Base-by-base conservation (phyloP, 2,113 vertebrate genomes). In the Psittacula cyanocephala region DNA sequence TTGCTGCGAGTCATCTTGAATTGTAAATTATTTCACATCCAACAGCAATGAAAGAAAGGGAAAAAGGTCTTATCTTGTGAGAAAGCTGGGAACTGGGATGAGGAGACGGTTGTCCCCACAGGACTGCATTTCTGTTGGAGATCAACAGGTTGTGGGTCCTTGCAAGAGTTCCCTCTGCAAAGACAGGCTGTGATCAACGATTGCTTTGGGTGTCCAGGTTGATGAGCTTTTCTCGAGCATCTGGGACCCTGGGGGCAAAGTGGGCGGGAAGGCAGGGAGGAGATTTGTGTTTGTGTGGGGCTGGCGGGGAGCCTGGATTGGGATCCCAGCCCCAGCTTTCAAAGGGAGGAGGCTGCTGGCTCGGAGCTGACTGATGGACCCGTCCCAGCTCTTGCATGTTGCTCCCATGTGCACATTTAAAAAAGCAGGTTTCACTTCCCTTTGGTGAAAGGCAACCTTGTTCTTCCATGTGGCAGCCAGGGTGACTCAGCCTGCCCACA, bases 401-500 rank as follows among this genome's bases (percentile, higher is more conserved):
- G 25, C 68, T 95, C 81, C 59, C 85, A 91, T 24, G 46, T 0
- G 1, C 35, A 6, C 3, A 3, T 64, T 91, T 43, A 55, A 52
- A 84, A 43, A 29, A 82, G 70, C 88, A 93, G 78, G 75, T 95
- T 96, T 90, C 93, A 35, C 81, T 91, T 86, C 89, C 70, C 67
- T 49, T 37, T 27, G 43, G 17, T 41, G 52, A 23, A 69, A 92
- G 81, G 59, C 59, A 20, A 11, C 84, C 52, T 89, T 25, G 53
- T 69, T 89, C 87, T 57, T 41, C 83, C 83, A 50, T 25, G 25
- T 63, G 93, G 85, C 88, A 80, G 92, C 60, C 2, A 4, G 64
- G 29, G 41, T 97, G 94, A 96, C 87, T 95, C 93, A 96, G 91
- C 37, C 49, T 7, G 17, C 93, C 91, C 87, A 82, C 70, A 3